Evolutionary conservation across 2,797 vertebrate genomes (phyloP).

Genomic region (Vipera ursinii): DNA sequence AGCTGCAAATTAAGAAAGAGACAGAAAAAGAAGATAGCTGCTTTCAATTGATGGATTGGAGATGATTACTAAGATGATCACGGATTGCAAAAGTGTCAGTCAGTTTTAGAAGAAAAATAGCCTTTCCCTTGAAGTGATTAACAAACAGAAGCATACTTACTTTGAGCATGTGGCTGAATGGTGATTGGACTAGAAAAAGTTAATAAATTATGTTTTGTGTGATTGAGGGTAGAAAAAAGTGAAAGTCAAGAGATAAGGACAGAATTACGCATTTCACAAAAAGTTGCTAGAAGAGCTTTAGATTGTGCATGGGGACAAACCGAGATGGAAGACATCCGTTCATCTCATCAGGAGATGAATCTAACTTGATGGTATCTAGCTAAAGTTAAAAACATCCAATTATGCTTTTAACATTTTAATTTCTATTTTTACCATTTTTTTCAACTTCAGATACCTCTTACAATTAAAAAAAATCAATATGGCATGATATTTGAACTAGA

Average conservation of each 20-base stretch:
- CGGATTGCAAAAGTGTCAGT: neutral
- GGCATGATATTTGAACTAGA: constrained; percentile 34
- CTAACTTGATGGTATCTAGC: neutral
- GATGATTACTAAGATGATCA: neutral
- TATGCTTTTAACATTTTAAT: neutral
- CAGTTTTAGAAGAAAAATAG: neutral
- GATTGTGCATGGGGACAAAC: neutral
- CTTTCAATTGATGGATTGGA: neutral
- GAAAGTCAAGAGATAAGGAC: neutral
- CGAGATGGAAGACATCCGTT: neutral
- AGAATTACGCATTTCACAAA: neutral
- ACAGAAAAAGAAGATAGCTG: neutral
- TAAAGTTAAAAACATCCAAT: neutral
- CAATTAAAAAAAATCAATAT: constrained; percentile 25
- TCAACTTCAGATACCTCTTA: constrained; percentile 24
- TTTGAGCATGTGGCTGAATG: neutral
- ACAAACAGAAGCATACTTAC: neutral
- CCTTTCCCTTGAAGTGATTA: neutral
- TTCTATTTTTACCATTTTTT: neutral
- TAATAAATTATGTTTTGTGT: neutral
- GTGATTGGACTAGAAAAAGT: neutral
- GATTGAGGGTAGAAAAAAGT: neutral
- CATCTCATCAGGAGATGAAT: neutral
- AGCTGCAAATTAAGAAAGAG: neutral
- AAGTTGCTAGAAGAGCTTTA: neutral